phyloP scores from a whole-genome alignment of 1,140 invertebrate genomes.

The Heliothis subflexa region DNA sequence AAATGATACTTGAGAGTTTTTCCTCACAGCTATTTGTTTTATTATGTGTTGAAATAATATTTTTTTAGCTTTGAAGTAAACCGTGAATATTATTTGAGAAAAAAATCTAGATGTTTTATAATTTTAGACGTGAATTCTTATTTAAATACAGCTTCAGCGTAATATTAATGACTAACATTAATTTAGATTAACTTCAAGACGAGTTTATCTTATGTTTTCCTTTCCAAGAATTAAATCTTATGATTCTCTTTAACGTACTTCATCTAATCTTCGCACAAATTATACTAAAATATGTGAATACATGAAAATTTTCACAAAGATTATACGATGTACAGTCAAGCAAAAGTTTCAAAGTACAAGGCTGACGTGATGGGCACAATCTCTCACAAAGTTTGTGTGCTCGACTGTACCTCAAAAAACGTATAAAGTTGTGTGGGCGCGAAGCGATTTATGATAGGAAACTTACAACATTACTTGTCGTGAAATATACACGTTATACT shows the following conservation, averaged over 20 bases:
- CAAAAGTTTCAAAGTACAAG: background rate
- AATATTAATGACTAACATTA: too few species aligned
- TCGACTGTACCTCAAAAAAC: constrained; percentile 15
- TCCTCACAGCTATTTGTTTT: too few species aligned
- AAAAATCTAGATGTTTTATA: too few species aligned
- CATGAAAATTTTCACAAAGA: background rate
- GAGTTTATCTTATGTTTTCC: too few species aligned
- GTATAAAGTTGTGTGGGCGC: background rate
- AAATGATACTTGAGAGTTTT: too few species aligned
- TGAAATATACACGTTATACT: background rate
- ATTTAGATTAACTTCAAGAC: too few species aligned
- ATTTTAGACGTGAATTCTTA: too few species aligned
- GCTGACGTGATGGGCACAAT: background rate
- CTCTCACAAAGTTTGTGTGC: constrained; percentile 4
- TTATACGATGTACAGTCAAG: background rate
- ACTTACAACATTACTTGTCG: constrained; percentile 14
- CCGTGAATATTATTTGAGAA: too few species aligned
- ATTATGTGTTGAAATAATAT: too few species aligned
- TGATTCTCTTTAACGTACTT: background rate
- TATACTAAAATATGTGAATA: constrained; percentile 10
- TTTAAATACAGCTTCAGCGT: too few species aligned
- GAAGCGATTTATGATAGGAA: constrained; percentile 10
- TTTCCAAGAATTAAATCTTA: background rate
- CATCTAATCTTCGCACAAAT: background rate
- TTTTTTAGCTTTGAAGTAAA: too few species aligned